Evolutionary conservation across 2,888 invertebrate species (phyloP), one percentile per base, ranked within the genome.

Genomic region (Metopia argyrocephala): DNA sequence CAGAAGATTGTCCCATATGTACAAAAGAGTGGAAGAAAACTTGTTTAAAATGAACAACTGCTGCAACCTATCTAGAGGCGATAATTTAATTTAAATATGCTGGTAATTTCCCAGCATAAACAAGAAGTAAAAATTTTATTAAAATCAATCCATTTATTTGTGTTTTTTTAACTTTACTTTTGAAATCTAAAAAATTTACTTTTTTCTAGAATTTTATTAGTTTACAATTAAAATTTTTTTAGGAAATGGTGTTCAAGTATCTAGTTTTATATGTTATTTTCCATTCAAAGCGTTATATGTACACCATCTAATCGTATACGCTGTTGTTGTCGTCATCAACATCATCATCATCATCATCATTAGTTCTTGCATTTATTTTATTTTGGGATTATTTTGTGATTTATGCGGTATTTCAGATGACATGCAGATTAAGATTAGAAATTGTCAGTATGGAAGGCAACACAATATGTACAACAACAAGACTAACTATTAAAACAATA

Each of bases 371-470:
- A 23, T 79, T 64, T 86, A 86, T 87, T 88, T 87, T 87, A 87
- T 84, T 88, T 87, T 85, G 85, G 88, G 88, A 88, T 88, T 88
- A 88, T 87, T 74, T 87, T 87, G 87, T 88, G 88, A 88, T 88
- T 88, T 88, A 88, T 88, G 88, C 88, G 88, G 86, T 86, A 86
- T 86, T 88, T 85, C 83, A 87, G 88, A 87, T 88, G 88, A 88
- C 88, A 88, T 87, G 87, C 87, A 88, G 88, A 88, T 88, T 88
- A 87, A 87, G 88, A 88, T 87, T 86, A 87, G 79, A 78, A 84
- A 75, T 64, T 78, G 74, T 80, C 73, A 85, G 85, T 85, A 85
- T 84, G 50, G 78, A 52, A 59, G 62, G 12, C 46, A 54, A 69
- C 48, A 79, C 15, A 62, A 52, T 50, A 68, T 57, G 18, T 69